Base-by-base conservation (phyloP, 2,888 invertebrate genomes). In the Kuschelorhynchus macadamiae region DNA sequence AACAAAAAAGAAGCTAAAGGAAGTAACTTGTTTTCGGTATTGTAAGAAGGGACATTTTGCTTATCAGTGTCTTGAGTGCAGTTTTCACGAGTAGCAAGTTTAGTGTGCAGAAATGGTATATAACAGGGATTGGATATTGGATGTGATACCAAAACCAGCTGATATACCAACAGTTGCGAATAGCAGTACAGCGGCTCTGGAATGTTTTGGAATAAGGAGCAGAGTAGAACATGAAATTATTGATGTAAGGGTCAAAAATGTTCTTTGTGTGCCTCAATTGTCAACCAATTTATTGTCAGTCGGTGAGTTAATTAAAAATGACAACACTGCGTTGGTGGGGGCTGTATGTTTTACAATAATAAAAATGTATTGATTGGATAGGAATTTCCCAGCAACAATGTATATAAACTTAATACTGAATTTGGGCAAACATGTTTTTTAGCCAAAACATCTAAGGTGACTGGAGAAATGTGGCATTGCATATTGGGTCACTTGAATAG, bases 351-450 rank as follows among this genome's bases (percentile, higher is more conserved):
- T 32, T 32, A 32, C 9, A 32, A 32, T 9, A 32, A 32, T 8
- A 32, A 32, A 5, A 5, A 32, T 32, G 32, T 32, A 5, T 32
- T 32, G n/a, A 46, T 46, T n/a, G 46, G 16, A 11, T 2, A 12
- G 12, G 46, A 5, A 46, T 9, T 9, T 12, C 17, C 14, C 12
- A 16, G 3, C 3, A 16, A 46, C 4, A 46, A 46, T 17, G 46
- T 46, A 5, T 46, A 46, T 12, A 46, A 46, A 16, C 17, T 46
- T 7, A 46, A 46, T 3, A 16, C 46, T 2, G 46, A 12, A 46
- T 9, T 25, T 25, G 3, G 25, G 25, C 25, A 25, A 25, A 3
- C 46, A n/a, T 36, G 36, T 36, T 3, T 16, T 46, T 3, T 46
- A 16, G 21, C 46, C 4, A 7, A 25, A 7, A 25, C 25, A 25